Evolutionary conservation across 2,797 vertebrate species (phyloP), one percentile per base, ranked within the genome.

Genomic region (Hozukius guyotensis): DNA sequence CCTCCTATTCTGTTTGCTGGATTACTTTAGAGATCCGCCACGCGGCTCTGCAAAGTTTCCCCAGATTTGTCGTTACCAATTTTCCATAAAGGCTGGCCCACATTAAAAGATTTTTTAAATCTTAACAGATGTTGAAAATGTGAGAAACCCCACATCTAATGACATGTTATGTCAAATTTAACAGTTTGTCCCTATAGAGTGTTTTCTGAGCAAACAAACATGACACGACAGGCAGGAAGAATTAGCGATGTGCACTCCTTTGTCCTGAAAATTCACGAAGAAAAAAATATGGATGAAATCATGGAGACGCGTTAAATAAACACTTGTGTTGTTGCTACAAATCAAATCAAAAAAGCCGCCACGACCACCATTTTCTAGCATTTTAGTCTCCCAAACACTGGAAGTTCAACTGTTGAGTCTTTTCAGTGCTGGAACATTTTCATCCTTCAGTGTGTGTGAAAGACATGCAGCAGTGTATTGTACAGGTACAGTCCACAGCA

Each of bases 401-500:
- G 7, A 66, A 72, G 29, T 27, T 65, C 14, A 60, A 2, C 32
- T 74, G 62, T 38, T 3, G 4, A 60, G 31, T 57, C 22, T 66
- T 69, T 72, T 32, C 46, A 24, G 31, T 29, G 42, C 66, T 66
- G 46, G 22, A 72, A 53, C 66, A 20, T 1, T 84, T 89, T 90
- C 75, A 67, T 85, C 49, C 70, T 72, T 74, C 67, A 60, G 62
- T 85, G 83, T 81, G 75, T 67, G 83, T 75, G 77, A 72, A 67
- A 72, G 25, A 70, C 59, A 38, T 66, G 80, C 80, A 72, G 85
- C 52, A 9, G 81, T 73, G 87, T 86, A 66, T 85, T 87, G 86
- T 88, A 84, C 91, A 84, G 80, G 84, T 85, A 77, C 75, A 60
- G 59, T 11, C 10, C 82, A 59, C 90, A 70, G 81, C 70, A 24